Base-by-base conservation (phyloP, 1,140 invertebrate genomes). In the Diabrotica undecimpunctata region DNA sequence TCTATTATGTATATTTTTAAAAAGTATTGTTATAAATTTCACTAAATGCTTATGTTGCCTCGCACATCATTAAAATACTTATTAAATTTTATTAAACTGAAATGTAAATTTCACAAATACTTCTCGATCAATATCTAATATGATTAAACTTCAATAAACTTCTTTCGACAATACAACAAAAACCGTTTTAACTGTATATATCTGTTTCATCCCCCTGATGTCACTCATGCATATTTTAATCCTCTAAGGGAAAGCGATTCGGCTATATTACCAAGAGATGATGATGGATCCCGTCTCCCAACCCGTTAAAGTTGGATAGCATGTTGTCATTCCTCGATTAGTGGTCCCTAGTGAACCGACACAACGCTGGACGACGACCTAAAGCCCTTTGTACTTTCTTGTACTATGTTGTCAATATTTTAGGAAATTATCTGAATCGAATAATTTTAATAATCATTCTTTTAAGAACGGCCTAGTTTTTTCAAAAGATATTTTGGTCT, bases 241-340 rank as follows among this genome's bases (percentile, higher is more conserved):
- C 37, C 54, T 64, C 35, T 5, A 57, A 58, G 55, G 54, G 52
- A 38, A 58, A 50, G 35, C 63, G 56, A 58, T 58, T 46, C 52
- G 36, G 41, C 41, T 64, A 57, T 39, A 56, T 57, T 67, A 59
- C 61, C 51, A 61, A 67, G 46, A 67, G 46, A 54, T 58, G 61
- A 67, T 67, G 66, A 67, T 67, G 61, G 58, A 67, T 67, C 54
- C 53, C 38, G 51, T 54, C 55, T 62, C 38, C 66, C 62, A 60
- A 55, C 56, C 57, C 57, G 66, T 67, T 67, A 68, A 68, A 68
- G 53, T 68, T 68, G 65, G 63, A 68, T 68, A 54, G 54, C 35
- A 60, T 68, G 66, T 68, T 62, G 66, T 68, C 66, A 66, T 66
- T 66, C 59, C 41, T 35, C 59, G 63, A 68, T 68, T 68, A 68